Conservation (phyloP, 2,797 vertebrate species). For the Lacerta bilineata region DNA sequence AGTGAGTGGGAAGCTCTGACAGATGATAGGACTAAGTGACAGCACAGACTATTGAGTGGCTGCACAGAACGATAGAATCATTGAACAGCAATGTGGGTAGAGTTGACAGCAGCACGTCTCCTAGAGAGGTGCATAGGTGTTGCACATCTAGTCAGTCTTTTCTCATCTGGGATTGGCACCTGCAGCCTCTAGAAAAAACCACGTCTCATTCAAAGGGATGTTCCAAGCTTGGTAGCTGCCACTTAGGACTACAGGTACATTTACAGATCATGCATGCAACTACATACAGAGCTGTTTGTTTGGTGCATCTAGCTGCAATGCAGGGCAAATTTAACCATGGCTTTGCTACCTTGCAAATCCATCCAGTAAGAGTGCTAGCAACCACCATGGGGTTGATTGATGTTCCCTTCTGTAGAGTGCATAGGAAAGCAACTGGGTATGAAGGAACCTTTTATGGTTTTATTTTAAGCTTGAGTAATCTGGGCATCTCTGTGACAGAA, state of each 20-base stretch:
- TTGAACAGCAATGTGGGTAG: not conserved
- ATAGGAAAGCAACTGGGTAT: not conserved
- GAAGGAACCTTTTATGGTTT: constrained; percentile 20
- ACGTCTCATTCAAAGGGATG: not conserved
- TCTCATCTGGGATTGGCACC: not conserved
- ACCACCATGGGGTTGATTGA: not conserved
- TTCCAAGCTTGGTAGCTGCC: not conserved
- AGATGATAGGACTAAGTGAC: not conserved
- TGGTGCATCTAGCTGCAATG: too few relatives aligned
- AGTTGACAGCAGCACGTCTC: too few relatives aligned
- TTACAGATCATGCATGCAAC: not conserved
- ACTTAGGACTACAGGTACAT: not conserved
- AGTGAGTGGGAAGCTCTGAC: not conserved
- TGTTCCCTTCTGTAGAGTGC: not conserved
- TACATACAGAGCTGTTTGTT: not conserved
- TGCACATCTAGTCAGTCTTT: not conserved
- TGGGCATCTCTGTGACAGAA: not conserved
- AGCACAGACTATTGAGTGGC: not conserved
- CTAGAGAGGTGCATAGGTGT: not conserved
- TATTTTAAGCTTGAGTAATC: constrained; percentile 8
- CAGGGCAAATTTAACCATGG: not conserved
- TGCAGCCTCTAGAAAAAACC: not conserved
- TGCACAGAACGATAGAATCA: too few relatives aligned
- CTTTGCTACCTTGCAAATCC: not conserved
- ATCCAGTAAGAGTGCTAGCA: not conserved